Conservation (phyloP, 2,797 vertebrate species). For the Myotis vivesi region DNA sequence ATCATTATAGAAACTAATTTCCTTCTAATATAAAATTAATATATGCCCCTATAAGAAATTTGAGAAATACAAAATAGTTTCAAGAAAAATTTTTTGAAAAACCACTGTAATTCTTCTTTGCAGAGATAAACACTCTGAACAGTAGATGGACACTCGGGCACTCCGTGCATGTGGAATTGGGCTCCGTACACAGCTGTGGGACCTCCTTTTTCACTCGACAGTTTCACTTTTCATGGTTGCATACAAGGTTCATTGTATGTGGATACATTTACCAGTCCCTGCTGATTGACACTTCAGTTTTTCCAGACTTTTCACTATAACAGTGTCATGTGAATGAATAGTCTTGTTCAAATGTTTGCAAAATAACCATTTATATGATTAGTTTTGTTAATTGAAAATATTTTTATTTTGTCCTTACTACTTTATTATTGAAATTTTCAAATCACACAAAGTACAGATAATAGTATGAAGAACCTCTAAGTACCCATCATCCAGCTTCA, state of each 20-base stretch:
- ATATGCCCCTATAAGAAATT: neutral
- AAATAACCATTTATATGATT: neutral
- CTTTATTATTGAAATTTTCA: neutral
- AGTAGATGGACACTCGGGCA: neutral
- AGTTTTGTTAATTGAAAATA: neutral
- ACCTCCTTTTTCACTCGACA: neutral
- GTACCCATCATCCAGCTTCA: neutral
- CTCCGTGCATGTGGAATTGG: neutral
- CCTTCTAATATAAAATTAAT: neutral
- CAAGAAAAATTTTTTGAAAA: neutral
- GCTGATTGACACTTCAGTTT: neutral
- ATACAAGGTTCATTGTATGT: neutral
- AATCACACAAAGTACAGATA: neutral
- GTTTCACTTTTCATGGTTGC: neutral
- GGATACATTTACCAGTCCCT: neutral
- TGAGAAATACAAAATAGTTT: neutral
- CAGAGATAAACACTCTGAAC: neutral
- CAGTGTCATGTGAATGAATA: neutral
- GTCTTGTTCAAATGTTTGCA: neutral
- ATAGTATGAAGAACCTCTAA: neutral
- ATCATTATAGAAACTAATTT: neutral
- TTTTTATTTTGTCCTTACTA: slow-evolving; percentile 23
- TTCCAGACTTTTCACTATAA: neutral
- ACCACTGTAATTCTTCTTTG: neutral
- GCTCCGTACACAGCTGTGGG: neutral